Evolutionary conservation across 2,113 vertebrate species (phyloP).

Genomic region (Misgurnus mizolepis): DNA sequence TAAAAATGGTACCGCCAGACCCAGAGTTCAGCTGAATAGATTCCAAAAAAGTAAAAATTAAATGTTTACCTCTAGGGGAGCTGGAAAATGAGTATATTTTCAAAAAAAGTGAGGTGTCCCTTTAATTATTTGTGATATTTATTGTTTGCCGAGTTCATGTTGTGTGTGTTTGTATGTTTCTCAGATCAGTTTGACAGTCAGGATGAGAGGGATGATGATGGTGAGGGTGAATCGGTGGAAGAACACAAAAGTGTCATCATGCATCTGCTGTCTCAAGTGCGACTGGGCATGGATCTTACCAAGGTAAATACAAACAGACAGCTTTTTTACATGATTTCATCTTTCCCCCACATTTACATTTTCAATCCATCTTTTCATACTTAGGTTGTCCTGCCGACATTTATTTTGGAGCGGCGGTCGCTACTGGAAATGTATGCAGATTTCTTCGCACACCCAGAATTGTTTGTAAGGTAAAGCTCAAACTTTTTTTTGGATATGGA

Average conservation of each 20-base stretch:
- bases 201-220: conserved; percentile 91
- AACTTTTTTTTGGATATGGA: background rate
- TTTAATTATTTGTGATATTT: background rate
- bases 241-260: conserved; percentile 99
- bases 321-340: background rate
- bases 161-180: conserved; percentile 21
- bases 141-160: background rate
- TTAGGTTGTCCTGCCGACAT: conserved; percentile 97
- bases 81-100: too few relatives aligned
- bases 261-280: conserved; percentile 96
- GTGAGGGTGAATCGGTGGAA: conserved; percentile 93
- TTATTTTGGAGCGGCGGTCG: conserved; percentile 95
- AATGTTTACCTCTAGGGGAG: too few relatives aligned
- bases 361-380: conserved; percentile 30
- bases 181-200: conserved; percentile 90
- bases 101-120: too few relatives aligned
- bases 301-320: conserved; percentile 78
- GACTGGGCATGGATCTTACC: conserved; percentile 97
- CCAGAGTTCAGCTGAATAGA: too few relatives aligned
- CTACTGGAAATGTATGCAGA: conserved; percentile 99
- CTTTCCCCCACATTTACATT: background rate
- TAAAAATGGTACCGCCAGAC: too few relatives aligned
- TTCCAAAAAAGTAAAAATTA: too few relatives aligned
- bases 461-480: conserved; percentile 90
- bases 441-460: conserved; percentile 97